A percentile compares a stretch with the other conserved stretches of the same genome.
Evolutionary conservation across 2,113 vertebrate species (phyloP).

Genomic region (Numenius arquata): DNA sequence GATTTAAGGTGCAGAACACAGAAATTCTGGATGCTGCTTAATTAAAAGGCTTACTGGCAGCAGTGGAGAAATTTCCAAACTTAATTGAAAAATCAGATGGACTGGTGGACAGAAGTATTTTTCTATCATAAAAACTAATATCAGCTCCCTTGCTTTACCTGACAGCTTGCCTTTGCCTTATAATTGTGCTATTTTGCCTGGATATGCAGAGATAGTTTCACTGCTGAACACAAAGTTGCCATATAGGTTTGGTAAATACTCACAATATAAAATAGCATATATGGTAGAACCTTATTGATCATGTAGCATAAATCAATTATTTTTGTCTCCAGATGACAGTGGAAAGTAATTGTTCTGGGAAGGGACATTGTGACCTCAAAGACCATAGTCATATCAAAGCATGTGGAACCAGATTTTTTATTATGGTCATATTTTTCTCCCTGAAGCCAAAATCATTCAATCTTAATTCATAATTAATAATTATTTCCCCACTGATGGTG

Average conservation of each 20-base stretch:
- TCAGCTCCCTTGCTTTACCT: neutral
- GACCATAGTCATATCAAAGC: neutral
- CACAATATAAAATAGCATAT: neutral
- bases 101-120: neutral
- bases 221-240: neutral
- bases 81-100: neutral
- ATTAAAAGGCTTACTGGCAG: conserved; percentile 3
- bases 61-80: neutral
- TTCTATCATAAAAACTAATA: neutral
- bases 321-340: neutral
- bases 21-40: neutral
- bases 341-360: conserved; percentile 12
- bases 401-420: neutral
- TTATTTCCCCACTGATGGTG: neutral
- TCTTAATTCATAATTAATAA: neutral
- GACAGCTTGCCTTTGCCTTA: neutral
- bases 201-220: neutral
- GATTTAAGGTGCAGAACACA: neutral
- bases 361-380: neutral
- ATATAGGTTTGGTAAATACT: neutral
- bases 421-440: neutral
- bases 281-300: neutral
- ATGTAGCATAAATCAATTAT: neutral
- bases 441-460: neutral
- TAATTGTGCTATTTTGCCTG: neutral